phyloP scores from a whole-genome alignment of 2,113 vertebrate species.

The Sula dactylatra region DNA sequence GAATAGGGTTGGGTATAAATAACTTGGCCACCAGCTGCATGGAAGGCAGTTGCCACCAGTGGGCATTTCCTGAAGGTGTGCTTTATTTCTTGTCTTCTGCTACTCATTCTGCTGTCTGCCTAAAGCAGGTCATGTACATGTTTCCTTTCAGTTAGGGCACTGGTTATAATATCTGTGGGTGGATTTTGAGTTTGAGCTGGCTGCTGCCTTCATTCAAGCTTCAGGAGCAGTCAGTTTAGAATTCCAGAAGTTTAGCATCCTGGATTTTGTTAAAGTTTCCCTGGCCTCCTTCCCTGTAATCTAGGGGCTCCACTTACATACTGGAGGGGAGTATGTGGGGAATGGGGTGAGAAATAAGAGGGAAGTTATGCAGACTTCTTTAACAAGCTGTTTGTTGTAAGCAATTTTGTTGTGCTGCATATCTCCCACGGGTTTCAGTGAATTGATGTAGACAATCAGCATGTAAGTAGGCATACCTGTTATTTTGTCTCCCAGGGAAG shows the following conservation, averaged over 20 bases:
- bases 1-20: neutral
- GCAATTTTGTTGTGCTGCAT: slow-evolving; percentile 3
- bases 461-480: neutral
- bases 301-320: neutral
- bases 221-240: neutral
- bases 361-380: neutral
- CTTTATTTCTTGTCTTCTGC: neutral
- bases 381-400: slow-evolving; percentile 30
- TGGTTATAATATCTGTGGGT: neutral
- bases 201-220: neutral
- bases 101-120: neutral
- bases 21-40: neutral
- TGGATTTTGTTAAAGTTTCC: neutral
- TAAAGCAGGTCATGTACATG: neutral
- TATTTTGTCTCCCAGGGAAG: slow-evolving; percentile 19
- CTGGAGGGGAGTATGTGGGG: neutral
- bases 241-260: neutral
- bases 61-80: neutral
- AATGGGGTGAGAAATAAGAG: neutral
- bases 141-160: neutral
- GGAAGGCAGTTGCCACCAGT: neutral
- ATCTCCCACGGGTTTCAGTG: neutral
- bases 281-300: neutral
- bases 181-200: neutral
- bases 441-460: slow-evolving; percentile 46